Conservation (phyloP, 2,797 vertebrate genomes). For the Pseudopleuronectes americanus region DNA sequence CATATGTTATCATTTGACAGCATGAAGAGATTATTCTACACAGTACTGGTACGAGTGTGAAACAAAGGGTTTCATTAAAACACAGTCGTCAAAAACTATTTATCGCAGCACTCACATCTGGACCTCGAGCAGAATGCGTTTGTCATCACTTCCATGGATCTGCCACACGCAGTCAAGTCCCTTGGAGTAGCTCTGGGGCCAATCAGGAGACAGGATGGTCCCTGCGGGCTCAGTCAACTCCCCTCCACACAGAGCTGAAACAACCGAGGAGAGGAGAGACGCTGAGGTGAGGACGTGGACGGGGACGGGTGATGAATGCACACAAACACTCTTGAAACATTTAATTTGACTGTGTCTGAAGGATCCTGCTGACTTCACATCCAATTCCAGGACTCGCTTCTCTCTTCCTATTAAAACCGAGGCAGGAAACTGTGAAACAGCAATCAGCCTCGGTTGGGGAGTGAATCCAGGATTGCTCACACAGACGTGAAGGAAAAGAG, state of each 20-base stretch:
- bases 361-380: no score
- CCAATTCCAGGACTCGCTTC: no score
- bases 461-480: no score
- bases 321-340: no score
- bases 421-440: neutral
- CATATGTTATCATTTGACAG: no score
- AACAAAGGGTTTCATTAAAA: no score
- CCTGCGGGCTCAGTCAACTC: slow-evolving; percentile 88
- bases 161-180: slow-evolving; percentile 94
- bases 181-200: slow-evolving; percentile 93
- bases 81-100: neutral
- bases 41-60: no score
- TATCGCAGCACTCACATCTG: slow-evolving; percentile 86
- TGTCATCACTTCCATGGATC: slow-evolving; percentile 92
- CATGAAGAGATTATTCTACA: no score
- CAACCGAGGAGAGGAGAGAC: slow-evolving; percentile 30
- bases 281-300: slow-evolving; percentile 4
- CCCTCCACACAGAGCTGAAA: slow-evolving; percentile 89
- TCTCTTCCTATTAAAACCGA: no score
- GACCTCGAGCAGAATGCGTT: slow-evolving; percentile 90
- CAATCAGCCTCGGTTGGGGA: neutral
- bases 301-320: no score
- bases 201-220: slow-evolving; percentile 93
- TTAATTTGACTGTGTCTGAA: no score
- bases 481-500: neutral